Conservation (phyloP, 2,797 vertebrate genomes). For the Orientallactaga sibirica region DNA sequence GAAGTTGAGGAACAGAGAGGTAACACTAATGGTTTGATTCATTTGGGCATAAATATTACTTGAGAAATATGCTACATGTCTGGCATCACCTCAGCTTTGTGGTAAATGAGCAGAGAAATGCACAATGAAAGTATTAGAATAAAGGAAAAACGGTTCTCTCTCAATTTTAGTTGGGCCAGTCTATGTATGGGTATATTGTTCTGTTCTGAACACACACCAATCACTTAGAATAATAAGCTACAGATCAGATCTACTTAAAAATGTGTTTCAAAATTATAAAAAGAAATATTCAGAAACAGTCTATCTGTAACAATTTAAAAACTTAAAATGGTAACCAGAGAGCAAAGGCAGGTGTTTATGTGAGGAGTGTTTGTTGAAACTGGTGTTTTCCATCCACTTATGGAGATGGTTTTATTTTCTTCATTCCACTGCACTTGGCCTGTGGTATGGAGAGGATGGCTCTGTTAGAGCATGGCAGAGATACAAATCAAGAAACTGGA, state of each 20-base stretch:
- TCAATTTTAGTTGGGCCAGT: background rate
- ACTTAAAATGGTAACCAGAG: constrained; percentile 1
- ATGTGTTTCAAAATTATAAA: background rate
- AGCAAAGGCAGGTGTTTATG: background rate
- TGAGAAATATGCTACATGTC: background rate
- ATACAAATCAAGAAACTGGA: constrained; percentile 41
- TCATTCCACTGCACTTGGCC: background rate
- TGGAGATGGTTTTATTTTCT: background rate
- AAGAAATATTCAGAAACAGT: background rate
- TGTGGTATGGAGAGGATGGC: background rate
- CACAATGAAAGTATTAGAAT: background rate
- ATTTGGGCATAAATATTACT: background rate
- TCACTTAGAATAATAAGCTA: background rate
- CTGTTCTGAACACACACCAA: background rate
- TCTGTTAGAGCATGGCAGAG: background rate
- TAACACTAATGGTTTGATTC: background rate
- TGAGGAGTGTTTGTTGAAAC: background rate
- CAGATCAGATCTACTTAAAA: background rate
- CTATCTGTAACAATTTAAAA: background rate
- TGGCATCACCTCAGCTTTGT: background rate
- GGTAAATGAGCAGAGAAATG: background rate
- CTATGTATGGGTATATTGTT: background rate
- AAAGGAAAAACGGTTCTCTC: background rate
- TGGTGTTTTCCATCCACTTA: too few relatives aligned
- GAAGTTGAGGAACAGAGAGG: background rate